Evolutionary conservation across 2,797 vertebrate genomes (phyloP), one percentile per base, ranked within the genome.

Genomic region (Neosilurus hyrtlii): DNA sequence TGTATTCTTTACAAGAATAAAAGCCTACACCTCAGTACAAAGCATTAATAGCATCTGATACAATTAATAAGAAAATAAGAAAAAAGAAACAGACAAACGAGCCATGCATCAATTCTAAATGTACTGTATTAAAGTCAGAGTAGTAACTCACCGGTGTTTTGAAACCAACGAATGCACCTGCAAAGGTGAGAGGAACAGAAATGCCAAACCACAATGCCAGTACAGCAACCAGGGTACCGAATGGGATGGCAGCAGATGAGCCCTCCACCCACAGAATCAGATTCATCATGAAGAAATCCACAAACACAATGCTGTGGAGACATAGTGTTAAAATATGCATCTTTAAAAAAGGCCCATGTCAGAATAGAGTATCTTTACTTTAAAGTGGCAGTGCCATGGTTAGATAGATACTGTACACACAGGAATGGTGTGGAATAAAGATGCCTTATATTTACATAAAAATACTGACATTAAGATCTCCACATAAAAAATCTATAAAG

Each of bases 271-370:
- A 97, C 30, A 98, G 94, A 90, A 98, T 98, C 86, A 97, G 91
- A 91, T 98, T 99, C 96, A 97, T 97, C 88, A 96, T 89, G 89
- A 99, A 97, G 91, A 98, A 96, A 89, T 97, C 95, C 15, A 94
- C 93, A 93, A 98, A 98, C 83, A 99, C 92, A 82, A 98, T 95
- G n/a, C 97, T 99, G 84, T 15, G 22, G 71, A 61, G 71, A 65
- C 11, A 54, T 5, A n/a, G 6, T 26, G 51, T 49, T 15, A 22
- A 59, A 77, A 70, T 3, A 3, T 16, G 22, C 37, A 66, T 22
- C 24, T 12, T 24, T 12, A 43, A 5, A 43, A 66, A 35, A 51
- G 10, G 5, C 18, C 10, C 10, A 35, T 20, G 11, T 63, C 3
- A 2, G 18, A 20, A 70, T 1, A 16, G 10, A 65, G 2, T 63